Base-by-base conservation (phyloP, 1,140 invertebrate species). In the Bicyclus anynana region DNA sequence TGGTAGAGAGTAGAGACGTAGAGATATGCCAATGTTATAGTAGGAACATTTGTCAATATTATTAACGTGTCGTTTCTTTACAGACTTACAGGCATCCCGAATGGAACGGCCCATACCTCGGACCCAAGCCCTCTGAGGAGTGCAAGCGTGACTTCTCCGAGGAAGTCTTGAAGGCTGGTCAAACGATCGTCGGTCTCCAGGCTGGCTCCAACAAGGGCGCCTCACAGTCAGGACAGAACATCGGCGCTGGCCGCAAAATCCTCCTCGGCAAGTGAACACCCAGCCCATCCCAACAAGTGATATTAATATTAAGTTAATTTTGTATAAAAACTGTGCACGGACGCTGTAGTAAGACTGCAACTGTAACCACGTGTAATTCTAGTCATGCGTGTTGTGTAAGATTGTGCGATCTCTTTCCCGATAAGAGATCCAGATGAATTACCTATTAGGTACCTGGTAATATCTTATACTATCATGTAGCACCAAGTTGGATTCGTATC, bases 161-260 rank as follows among this genome's bases (percentile, higher is more conserved):
- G 14, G 97, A 97, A 72, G 95, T 97, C 79, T 83, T 99, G 53
- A 92, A 94, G 59, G 97, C 97, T 57, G 97, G 97, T 9, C 93
- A 98, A 81, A 93, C 92, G 38, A 91, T 98, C 42, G 97, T 99
- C 73, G 97, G 97, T 71, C 93, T 99, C 10, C 98, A 99, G 90
- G 97, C 97, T 69, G 98, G 98, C n/a, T 93, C 92, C 70, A 99
- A 99, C 92, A 97, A 97, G 82, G 97, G 97, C 33, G 97, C 97
- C 62, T 95, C 95, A 40, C 97, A 98, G 89, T 93, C 95, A 38
- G 98, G 98, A 2, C 94, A 96, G 81, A 99, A 94, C 85, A 93
- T 99, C 54, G 98, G 98, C 51, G 98, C 97, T 66, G 94, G 94
- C 59, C 92, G 95, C 79, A 96, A 96, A 87, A 96, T 96, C 86